phyloP scores from a whole-genome alignment of 2,888 invertebrate species.

The Euplagia quadripunctaria region DNA sequence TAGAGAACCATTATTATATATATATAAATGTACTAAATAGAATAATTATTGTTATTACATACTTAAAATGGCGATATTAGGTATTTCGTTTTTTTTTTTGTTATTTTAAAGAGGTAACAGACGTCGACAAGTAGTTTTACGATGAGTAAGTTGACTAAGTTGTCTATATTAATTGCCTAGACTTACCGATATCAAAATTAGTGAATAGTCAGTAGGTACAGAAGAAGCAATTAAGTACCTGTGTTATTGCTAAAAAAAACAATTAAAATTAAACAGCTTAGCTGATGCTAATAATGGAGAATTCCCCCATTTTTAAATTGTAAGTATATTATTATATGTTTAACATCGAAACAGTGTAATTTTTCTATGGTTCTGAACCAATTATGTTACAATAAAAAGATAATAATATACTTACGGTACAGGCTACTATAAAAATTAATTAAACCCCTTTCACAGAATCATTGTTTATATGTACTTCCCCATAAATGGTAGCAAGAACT shows the following conservation, averaged over 20 bases:
- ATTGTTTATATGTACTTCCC: constrained; percentile 4
- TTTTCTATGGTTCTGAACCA: too few species aligned
- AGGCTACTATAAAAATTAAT: constrained; percentile 1
- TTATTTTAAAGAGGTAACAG: neutral
- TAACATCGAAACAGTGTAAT: too few species aligned
- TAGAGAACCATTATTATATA: too few species aligned
- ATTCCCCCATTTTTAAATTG: too few species aligned
- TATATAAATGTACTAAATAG: neutral
- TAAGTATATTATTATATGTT: too few species aligned
- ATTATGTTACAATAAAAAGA: neutral
- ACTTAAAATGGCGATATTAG: neutral
- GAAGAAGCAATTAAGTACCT: too few species aligned
- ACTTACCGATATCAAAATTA: neutral
- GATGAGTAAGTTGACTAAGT: neutral
- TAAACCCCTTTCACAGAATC: constrained; percentile 1
- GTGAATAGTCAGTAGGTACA: too few species aligned
- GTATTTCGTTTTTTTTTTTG: neutral
- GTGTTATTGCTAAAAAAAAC: too few species aligned
- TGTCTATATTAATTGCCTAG: neutral
- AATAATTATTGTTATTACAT: neutral
- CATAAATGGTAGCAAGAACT: constrained; percentile 10
- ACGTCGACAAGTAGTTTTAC: neutral
- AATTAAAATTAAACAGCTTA: neutral
- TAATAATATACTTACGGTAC: neutral
- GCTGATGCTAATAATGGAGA: too few species aligned